phyloP scores from a whole-genome alignment of 2,113 vertebrate species.

The Gobius niger region DNA sequence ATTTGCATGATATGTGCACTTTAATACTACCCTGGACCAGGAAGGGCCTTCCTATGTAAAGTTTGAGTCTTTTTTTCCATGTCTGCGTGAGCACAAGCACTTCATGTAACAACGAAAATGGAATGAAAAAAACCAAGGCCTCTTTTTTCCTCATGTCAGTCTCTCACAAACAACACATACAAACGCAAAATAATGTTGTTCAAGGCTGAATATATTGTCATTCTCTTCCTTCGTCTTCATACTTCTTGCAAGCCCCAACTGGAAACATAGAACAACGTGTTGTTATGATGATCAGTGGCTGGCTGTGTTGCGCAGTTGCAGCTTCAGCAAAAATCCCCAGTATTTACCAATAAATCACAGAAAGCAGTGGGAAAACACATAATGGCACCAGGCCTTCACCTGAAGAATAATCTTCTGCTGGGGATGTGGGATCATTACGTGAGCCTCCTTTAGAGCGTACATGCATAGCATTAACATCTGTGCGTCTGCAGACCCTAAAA shows the following conservation, averaged over 20 bases:
- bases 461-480: slow-evolving; percentile 68
- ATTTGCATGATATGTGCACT: too few species aligned
- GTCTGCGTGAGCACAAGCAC: too few species aligned
- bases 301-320: slow-evolving; percentile 47
- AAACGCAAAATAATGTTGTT: slow-evolving; percentile 4
- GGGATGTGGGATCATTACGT: slow-evolving; percentile 33
- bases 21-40: too few species aligned
- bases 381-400: slow-evolving; percentile 29
- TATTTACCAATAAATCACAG: slow-evolving; percentile 63
- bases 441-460: slow-evolving; percentile 45
- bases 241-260: slow-evolving; percentile 21
- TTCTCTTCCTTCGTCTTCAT: slow-evolving; percentile 20
- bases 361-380: slow-evolving; percentile 37
- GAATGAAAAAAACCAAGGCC: slow-evolving; percentile 13
- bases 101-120: neutral
- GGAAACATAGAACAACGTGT: slow-evolving; percentile 41
- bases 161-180: slow-evolving; percentile 1
- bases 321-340: slow-evolving; percentile 61
- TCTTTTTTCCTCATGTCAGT: neutral
- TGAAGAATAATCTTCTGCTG: slow-evolving; percentile 51
- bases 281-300: slow-evolving; percentile 56
- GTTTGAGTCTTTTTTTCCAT: too few species aligned
- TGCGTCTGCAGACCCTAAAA: slow-evolving; percentile 46
- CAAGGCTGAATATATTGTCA: slow-evolving; percentile 10
- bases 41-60: too few species aligned